Base-by-base conservation (phyloP, 2,113 vertebrate genomes). In the Bujurquina vittata region DNA sequence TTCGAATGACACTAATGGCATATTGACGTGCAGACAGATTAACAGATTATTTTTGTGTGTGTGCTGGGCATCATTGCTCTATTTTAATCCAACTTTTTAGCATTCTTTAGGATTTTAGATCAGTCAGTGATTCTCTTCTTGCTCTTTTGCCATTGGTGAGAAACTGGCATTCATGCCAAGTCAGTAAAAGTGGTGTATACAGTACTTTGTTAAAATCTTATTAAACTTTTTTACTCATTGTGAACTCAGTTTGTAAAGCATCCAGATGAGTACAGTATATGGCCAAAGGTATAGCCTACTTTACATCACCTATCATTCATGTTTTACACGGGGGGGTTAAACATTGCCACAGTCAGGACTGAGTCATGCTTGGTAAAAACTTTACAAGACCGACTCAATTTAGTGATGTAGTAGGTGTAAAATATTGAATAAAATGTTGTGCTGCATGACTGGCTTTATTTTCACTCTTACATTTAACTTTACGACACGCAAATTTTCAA, bases 21-120 rank as follows among this genome's bases (percentile, higher is more conserved):
- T 88, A 83, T 89, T 86, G 89, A 88, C 79, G 14, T 62, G 61
- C 77, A 72, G 59, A 35, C 77, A 92, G 89, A 92, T 94, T 80
- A 93, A 89, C 88, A 89, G 89, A 90, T 85, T 79, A 87, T 63
- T 80, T 78, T 67, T 80, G 29, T 81, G 80, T 31, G 35, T 20
- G 5, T 54, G 76, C 22, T 83, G 69, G 43, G 22, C 29, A 37
- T 80, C 56, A 26, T 60, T 37, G 29, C 31, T 73, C 49, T 46
- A n/a, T 79, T 85, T 40, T 57, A 87, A 84, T 80, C 63, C 63
- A 76, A 80, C 63, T 80, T 86, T 76, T 78, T 33, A 73, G 35
- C 52, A 40, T 52, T 35, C 61, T 79, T 79, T 77, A 84, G 80
- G 69, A 76, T 79, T 74, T 86, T 26, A 60, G 54, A 26, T 85